Conservation (phyloP, 2,113 vertebrate species). For the Hydropotes inermis region DNA sequence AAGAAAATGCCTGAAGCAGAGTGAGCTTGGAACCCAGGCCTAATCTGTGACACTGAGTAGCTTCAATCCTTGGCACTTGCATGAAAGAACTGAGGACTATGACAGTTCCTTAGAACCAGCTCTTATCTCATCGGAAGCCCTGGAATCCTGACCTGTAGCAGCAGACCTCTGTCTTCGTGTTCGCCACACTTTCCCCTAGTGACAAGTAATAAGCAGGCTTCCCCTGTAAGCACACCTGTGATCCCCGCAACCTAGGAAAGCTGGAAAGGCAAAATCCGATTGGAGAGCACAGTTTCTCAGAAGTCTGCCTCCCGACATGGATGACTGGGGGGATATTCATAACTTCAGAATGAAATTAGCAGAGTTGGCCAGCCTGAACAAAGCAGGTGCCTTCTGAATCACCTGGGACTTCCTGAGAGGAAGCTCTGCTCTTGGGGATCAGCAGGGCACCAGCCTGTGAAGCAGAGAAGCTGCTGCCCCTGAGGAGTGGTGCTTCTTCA, state of each 20-base stretch:
- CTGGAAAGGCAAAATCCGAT: background rate
- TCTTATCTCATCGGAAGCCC: background rate
- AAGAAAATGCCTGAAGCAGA: background rate
- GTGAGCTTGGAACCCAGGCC: background rate
- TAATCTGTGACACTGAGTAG: background rate
- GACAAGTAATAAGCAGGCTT: background rate
- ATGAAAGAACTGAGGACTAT: background rate
- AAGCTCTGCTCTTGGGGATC: fast-evolving
- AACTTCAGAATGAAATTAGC: background rate
- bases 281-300: background rate
- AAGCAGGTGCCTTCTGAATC: background rate
- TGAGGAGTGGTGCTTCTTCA: background rate
- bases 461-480: background rate
- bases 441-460: background rate
- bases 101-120: background rate
- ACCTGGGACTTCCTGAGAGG: fast-evolving
- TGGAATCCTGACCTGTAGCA: background rate
- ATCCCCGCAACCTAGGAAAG: background rate
- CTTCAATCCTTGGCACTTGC: background rate
- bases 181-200: background rate
- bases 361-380: background rate
- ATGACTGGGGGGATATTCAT: too few relatives aligned
- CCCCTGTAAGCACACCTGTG: too few relatives aligned
- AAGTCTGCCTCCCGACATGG: background rate
- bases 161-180: fast-evolving